phyloP scores from a whole-genome alignment of 2,888 invertebrate species.

The Pseudococcus longispinus region DNA sequence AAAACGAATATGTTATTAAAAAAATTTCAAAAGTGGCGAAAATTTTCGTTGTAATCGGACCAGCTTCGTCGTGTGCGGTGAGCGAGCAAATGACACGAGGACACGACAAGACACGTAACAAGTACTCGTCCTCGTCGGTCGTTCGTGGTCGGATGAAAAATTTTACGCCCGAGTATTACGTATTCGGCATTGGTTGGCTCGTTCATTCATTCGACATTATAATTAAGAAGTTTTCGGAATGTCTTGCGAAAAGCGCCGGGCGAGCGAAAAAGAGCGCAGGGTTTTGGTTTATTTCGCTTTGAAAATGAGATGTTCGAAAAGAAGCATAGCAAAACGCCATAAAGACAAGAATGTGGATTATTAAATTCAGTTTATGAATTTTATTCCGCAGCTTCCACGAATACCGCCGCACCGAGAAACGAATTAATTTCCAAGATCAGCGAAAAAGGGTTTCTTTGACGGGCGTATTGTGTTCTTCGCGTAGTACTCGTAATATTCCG shows the following conservation, averaged over 20 bases:
- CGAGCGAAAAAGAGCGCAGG: background rate
- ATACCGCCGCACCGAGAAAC: constrained; percentile 42
- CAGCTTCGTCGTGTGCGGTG: background rate
- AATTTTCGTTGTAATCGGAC: background rate
- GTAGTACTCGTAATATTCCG: background rate
- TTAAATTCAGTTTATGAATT: constrained; percentile 55
- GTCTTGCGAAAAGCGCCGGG: background rate
- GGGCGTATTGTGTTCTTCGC: constrained; percentile 9
- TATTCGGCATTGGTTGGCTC: background rate
- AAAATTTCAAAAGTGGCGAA: background rate
- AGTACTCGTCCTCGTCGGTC: background rate
- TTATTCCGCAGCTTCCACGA: constrained; percentile 46
- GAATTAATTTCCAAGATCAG: constrained; percentile 49
- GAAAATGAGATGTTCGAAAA: constrained; percentile 36
- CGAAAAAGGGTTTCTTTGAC: constrained; percentile 40
- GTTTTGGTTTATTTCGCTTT: constrained; percentile 37
- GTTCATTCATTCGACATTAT: constrained; percentile 8
- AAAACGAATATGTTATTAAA: background rate
- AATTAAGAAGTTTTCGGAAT: constrained; percentile 50
- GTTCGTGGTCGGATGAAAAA: background rate
- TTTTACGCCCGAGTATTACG: background rate
- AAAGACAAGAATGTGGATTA: constrained; percentile 53
- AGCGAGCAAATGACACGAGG: background rate
- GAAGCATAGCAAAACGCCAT: constrained; percentile 49
- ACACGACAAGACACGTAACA: constrained; percentile 30